These are phyloP conservation scores for Pipistrellus kuhlii DNA, from an alignment of 2,797 vertebrate species.

Conservation along the genomic window DNA sequence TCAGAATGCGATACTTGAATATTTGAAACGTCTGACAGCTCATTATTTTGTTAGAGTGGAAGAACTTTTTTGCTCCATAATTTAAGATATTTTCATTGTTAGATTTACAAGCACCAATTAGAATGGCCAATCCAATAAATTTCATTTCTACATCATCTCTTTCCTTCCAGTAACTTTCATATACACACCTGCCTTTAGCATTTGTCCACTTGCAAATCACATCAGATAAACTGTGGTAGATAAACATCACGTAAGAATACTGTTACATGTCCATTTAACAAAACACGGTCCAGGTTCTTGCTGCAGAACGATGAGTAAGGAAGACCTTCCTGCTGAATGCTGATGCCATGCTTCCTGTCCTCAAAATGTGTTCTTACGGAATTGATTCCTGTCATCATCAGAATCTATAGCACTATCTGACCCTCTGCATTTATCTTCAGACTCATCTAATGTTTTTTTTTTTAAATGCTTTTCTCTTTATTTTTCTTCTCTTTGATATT, in stretches of 20 bases:
- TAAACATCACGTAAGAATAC: neutral
- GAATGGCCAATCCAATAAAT: neutral
- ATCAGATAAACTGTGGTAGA: neutral
- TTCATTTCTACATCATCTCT: neutral
- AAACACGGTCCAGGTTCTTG: neutral
- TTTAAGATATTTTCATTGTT: neutral
- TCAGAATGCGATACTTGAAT: too few species aligned
- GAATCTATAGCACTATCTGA: too few species aligned
- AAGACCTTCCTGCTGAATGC: neutral
- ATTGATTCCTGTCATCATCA: neutral
- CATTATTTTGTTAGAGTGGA: neutral
- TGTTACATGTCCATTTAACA: neutral
- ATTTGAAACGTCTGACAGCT: neutral
- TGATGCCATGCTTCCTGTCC: neutral
- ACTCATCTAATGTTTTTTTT: neutral
- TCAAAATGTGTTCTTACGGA: neutral
- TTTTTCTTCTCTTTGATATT: neutral
- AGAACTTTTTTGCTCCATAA: neutral
- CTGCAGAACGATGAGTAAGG: neutral
- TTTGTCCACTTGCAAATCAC: neutral
- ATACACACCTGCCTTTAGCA: neutral
- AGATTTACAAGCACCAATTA: conserved; percentile 5
- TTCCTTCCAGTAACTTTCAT: neutral
- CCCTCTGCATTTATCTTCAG: too few species aligned
- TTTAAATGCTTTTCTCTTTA: neutral